Evolutionary conservation across 2,113 vertebrate species (phyloP).

Genomic region (Albula goreensis): DNA sequence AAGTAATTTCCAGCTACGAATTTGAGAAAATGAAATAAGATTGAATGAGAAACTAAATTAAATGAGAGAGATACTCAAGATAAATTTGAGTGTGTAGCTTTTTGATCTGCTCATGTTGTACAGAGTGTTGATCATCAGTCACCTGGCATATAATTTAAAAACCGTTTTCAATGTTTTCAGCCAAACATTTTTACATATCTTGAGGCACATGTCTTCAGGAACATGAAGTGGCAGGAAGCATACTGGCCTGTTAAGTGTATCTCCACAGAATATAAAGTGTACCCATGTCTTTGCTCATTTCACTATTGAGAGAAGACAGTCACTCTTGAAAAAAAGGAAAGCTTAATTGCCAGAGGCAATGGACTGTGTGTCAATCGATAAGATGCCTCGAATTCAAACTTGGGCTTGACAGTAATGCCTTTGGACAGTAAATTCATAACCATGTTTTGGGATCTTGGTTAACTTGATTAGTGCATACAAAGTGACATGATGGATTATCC

Average conservation of each 20-base stretch:
- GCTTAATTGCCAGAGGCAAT: background rate
- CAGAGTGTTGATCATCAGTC: too few species aligned
- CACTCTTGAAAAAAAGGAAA: background rate
- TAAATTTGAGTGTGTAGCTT: too few species aligned
- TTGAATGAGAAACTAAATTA: too few species aligned
- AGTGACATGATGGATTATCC: constrained; percentile 6
- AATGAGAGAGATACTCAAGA: too few species aligned
- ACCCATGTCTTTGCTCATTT: background rate
- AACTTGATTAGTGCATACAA: background rate
- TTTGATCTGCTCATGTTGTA: too few species aligned
- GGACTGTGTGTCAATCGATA: background rate
- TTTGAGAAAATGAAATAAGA: too few species aligned
- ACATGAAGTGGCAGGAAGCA: background rate
- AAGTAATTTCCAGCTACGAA: too few species aligned
- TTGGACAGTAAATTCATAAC: constrained; percentile 1
- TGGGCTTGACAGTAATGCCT: constrained; percentile 11
- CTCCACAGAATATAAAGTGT: background rate
- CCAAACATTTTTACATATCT: too few species aligned
- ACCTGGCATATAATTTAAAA: too few species aligned
- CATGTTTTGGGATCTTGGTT: background rate
- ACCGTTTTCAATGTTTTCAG: too few species aligned
- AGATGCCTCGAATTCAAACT: background rate
- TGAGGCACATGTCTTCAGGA: background rate
- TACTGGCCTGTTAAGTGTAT: background rate
- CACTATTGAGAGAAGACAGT: background rate